A percentile compares a stretch with the other conserved stretches of the same genome.
phyloP scores from a whole-genome alignment of 2,888 invertebrate genomes.

The Sepioteuthis lessoniana region DNA sequence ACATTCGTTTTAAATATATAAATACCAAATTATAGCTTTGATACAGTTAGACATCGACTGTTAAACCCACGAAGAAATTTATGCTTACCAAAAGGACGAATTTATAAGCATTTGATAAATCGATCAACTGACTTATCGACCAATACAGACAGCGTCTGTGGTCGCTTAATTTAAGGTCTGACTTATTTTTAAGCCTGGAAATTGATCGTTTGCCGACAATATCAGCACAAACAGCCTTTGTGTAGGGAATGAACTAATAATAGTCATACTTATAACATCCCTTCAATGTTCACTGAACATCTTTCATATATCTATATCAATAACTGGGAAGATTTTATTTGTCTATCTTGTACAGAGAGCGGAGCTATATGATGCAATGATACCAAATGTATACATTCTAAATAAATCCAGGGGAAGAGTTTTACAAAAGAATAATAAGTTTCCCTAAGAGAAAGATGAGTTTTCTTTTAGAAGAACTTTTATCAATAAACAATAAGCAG shows the following conservation, averaged over 20 bases:
- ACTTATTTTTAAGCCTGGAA: slow-evolving; percentile 18
- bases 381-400: too few relatives aligned
- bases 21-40: not conserved
- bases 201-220: not conserved
- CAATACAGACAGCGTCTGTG: not conserved
- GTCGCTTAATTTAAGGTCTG: slow-evolving; percentile 23
- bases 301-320: not conserved
- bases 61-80: not conserved
- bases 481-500: too few relatives aligned
- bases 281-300: not conserved
- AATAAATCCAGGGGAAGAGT: too few relatives aligned
- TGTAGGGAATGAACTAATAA: not conserved
- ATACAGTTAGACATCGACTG: not conserved
- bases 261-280: not conserved
- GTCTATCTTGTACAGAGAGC: too few relatives aligned
- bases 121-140: not conserved
- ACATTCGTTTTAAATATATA: too few relatives aligned
- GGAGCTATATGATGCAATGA: too few relatives aligned
- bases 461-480: too few relatives aligned
- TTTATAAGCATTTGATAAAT: not conserved
- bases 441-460: too few relatives aligned
- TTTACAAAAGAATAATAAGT: too few relatives aligned
- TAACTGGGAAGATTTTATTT: too few relatives aligned
- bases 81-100: not conserved
- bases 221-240: not conserved